Conservation (phyloP, 2,888 invertebrate species). For the Cerceris ruficornis region DNA sequence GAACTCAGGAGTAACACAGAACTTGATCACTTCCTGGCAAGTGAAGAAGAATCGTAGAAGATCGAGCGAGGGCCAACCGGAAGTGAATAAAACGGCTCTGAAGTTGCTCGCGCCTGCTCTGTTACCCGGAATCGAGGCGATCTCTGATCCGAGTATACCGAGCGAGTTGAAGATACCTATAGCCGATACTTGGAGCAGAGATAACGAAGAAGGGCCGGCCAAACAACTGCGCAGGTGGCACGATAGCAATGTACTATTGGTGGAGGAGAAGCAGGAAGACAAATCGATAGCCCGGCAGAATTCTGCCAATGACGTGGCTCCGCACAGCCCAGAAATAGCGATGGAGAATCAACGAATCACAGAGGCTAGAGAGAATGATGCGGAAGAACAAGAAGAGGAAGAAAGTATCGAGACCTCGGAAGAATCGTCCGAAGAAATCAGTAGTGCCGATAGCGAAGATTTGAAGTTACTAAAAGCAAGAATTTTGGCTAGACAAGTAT, state of each 20-base stretch:
- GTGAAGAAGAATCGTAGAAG: slow-evolving; percentile 72
- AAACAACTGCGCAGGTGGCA: slow-evolving; percentile 70
- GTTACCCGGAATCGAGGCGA: slow-evolving; percentile 56
- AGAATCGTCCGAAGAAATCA: slow-evolving; percentile 69
- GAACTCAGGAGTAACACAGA: slow-evolving; percentile 79
- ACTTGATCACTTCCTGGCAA: slow-evolving; percentile 69
- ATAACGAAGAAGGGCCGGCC: slow-evolving; percentile 39
- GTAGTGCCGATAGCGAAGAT: slow-evolving; percentile 75
- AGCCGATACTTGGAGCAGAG: slow-evolving; percentile 49
- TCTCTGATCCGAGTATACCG: slow-evolving; percentile 77
- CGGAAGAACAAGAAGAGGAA: slow-evolving; percentile 55
- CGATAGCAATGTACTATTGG: slow-evolving; percentile 65
- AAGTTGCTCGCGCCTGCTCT: slow-evolving; percentile 52
- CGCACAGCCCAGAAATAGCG: neutral
- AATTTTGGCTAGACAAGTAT: slow-evolving; percentile 73
- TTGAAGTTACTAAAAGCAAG: slow-evolving; percentile 74
- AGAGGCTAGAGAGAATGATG: slow-evolving; percentile 14
- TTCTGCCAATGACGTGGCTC: slow-evolving; percentile 6
- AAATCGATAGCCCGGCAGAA: slow-evolving; percentile 46
- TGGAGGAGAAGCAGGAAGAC: slow-evolving; percentile 43
- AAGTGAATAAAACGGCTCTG: slow-evolving; percentile 43
- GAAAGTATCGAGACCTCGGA: slow-evolving; percentile 72
- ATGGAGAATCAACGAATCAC: neutral
- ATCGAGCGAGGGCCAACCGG: slow-evolving; percentile 77
- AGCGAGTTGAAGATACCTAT: slow-evolving; percentile 47